phyloP scores from a whole-genome alignment of 2,888 invertebrate species.

The Amphipoea oculea region DNA sequence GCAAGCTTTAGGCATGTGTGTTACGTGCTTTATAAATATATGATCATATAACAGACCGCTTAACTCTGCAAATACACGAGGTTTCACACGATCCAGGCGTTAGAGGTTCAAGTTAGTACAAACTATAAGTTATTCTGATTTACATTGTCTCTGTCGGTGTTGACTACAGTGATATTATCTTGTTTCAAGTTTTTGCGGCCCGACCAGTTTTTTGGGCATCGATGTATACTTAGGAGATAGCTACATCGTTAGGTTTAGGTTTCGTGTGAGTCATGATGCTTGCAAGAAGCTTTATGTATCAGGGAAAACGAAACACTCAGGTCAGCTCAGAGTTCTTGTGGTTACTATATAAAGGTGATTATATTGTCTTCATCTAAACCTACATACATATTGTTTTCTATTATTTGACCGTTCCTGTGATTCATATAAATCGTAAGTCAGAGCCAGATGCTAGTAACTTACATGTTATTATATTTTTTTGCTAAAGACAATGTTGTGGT shows the following conservation, averaged over 20 bases:
- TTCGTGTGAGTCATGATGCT: conserved; percentile 14
- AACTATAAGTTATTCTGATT: conserved; percentile 61
- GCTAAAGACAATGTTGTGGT: neutral
- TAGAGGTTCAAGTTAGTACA: conserved; percentile 58
- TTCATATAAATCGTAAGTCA: neutral
- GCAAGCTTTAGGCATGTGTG: neutral
- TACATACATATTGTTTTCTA: neutral
- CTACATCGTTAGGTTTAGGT: conserved; percentile 24
- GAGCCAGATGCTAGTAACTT: too few species aligned
- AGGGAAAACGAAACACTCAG: conserved; percentile 8
- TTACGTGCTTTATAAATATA: neutral
- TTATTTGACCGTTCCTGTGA: neutral
- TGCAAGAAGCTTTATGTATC: neutral
- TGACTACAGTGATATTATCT: conserved; percentile 59
- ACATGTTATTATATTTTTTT: neutral
- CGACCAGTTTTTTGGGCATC: conserved; percentile 58
- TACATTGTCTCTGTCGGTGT: conserved; percentile 60
- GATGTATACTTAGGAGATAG: conserved; percentile 34
- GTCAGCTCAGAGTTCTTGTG: neutral
- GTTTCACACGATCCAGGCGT: conserved; percentile 57
- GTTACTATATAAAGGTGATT: neutral
- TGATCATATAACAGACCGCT: conserved; percentile 41
- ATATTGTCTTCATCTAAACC: neutral
- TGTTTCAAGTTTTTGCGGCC: conserved; percentile 46
- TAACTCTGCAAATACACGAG: conserved; percentile 42